These are phyloP conservation scores for Mionectes macconnelli DNA, from an alignment of 2,113 vertebrate genomes.

Conservation along the genomic window DNA sequence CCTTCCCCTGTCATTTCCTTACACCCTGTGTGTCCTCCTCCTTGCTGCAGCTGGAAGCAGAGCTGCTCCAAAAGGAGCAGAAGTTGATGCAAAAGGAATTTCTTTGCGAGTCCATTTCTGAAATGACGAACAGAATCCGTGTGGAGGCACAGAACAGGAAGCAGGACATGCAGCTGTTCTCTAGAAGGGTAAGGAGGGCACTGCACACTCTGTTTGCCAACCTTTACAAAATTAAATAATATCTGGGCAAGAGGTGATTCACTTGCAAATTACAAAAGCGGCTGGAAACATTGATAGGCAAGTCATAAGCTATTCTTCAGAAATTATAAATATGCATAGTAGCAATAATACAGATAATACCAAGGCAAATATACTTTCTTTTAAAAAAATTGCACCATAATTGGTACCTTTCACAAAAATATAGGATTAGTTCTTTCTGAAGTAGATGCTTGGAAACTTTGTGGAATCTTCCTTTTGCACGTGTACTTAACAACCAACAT, in stretches of 20 bases:
- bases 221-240: neutral
- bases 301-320: neutral
- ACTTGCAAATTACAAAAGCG: neutral
- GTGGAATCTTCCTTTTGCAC: neutral
- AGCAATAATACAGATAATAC: neutral
- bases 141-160: conserved; percentile 68
- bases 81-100: conserved; percentile 84
- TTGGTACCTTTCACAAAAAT: neutral
- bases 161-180: conserved; percentile 76
- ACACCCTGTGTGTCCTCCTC: neutral
- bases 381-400: neutral
- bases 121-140: conserved; percentile 71
- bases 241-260: conserved; percentile 8
- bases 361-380: neutral
- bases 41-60: conserved; percentile 79
- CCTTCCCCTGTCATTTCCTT: neutral
- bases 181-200: conserved; percentile 79
- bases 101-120: conserved; percentile 81
- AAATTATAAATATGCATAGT: neutral
- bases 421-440: neutral
- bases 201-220: neutral
- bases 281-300: neutral
- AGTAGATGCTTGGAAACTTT: neutral
- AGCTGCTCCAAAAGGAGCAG: conserved; percentile 80
- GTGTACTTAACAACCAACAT: neutral